Evolutionary conservation across 2,113 vertebrate genomes (phyloP).

Genomic region (Calonectris borealis): DNA sequence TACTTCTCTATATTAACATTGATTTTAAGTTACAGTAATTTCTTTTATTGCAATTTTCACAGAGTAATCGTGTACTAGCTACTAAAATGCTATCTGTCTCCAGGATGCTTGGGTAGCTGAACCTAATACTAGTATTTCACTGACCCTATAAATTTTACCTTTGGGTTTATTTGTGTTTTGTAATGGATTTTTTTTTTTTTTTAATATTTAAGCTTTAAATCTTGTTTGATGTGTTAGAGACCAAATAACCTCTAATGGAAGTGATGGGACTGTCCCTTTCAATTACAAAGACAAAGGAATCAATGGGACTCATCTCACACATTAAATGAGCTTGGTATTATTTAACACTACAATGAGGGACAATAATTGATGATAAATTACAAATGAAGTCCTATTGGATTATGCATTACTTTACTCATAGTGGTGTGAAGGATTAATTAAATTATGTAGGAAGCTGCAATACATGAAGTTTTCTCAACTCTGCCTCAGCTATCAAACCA

Average conservation of each 20-base stretch:
- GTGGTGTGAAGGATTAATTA: constrained; percentile 36
- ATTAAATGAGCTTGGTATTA: constrained; percentile 38
- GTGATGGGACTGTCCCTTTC: constrained; percentile 51
- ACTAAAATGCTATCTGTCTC: background rate
- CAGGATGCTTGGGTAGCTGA: background rate
- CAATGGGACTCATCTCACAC: constrained; percentile 56
- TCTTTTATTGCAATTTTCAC: constrained; percentile 6
- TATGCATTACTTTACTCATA: constrained; percentile 24
- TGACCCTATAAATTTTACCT: constrained; percentile 25
- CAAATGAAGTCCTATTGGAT: background rate
- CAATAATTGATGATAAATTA: constrained; percentile 54
- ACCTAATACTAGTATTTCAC: background rate
- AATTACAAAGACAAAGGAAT: constrained; percentile 63
- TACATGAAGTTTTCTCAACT: background rate
- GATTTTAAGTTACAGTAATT: constrained; percentile 27
- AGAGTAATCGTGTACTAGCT: background rate
- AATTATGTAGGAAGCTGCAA: background rate
- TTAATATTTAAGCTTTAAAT: constrained; percentile 29
- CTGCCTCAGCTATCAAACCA: background rate
- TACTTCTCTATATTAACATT: constrained; percentile 15
- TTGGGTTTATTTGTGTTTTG: constrained; percentile 14
- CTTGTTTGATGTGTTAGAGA: constrained; percentile 27
- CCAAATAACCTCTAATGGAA: constrained; percentile 44
- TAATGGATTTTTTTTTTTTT: background rate
- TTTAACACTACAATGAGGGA: constrained; percentile 35